Base-by-base conservation (phyloP, 2,888 invertebrate species). In the Lacanobia oleracea region DNA sequence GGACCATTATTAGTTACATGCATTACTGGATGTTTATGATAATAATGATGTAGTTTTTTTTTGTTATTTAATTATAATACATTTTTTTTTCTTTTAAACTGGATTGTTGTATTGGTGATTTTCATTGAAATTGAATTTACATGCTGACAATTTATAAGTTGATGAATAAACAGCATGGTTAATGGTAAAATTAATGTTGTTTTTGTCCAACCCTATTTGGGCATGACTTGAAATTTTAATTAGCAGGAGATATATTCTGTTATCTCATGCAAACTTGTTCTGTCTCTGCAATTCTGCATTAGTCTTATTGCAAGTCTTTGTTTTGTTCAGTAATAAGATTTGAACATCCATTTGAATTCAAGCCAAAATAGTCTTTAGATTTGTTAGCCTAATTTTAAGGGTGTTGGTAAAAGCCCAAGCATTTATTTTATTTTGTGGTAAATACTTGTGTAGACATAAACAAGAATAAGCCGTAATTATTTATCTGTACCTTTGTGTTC, bases 401-500 rank as follows among this genome's bases (percentile, higher is more conserved):
- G 70, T 75, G 65, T 70, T 72, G 53, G 61, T 81, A 81, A 61
- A 81, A 57, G 33, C 51, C 69, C 53, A 59, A 21, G 53, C 65
- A 56, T 68, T 56, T 81, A 48, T 50, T n/a, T n/a, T n/a, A n/a
- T n/a, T n/a, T 57, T 72, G 40, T 72, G 53, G 62, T 79, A 74
- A 69, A 83, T 79, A 80, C 69, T 79, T 75, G 62, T 59, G 67
- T 67, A 70, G 75, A 66, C 60, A 68, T 64, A 51, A 59, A 67
- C 63, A 67, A 75, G 62, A 67, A 71, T 71, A 79, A 79, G 62
- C 70, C 50, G 9, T 75, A 60, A 56, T 59, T 56, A 59, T 64
- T 67, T 65, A 33, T 69, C 37, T 62, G 72, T 77, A 67, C 45
- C 51, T 80, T 66, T 60, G 56, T 67, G 45, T 74, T 83, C 16